phyloP scores from a whole-genome alignment of 2,888 invertebrate genomes.

The Thelaira solivaga region DNA sequence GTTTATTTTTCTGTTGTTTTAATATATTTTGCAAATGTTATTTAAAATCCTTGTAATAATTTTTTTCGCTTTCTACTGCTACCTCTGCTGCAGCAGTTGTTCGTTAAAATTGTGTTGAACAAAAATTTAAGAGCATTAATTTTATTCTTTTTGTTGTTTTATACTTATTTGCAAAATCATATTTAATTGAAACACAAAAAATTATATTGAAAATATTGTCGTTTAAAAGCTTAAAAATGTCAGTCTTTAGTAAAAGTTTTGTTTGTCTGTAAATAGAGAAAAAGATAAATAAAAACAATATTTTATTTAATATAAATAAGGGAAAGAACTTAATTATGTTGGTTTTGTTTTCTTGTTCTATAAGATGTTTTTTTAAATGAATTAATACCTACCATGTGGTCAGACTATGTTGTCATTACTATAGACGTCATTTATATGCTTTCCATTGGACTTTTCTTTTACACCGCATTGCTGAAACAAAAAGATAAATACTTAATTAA shows the following conservation, averaged over 20 bases:
- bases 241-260: slow-evolving; percentile 76
- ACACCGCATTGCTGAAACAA: slow-evolving; percentile 74
- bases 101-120: slow-evolving; percentile 40
- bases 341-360: too few species aligned
- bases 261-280: slow-evolving; percentile 62
- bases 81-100: not conserved
- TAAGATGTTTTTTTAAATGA: not conserved
- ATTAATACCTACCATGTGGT: slow-evolving; percentile 73
- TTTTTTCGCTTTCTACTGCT: not conserved
- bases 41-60: slow-evolving; percentile 44
- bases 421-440: slow-evolving; percentile 77
- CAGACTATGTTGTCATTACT: slow-evolving; percentile 76
- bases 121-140: slow-evolving; percentile 23
- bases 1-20: not conserved
- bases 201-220: slow-evolving; percentile 75
- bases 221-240: slow-evolving; percentile 78
- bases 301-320: too few species aligned
- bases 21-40: slow-evolving; percentile 16
- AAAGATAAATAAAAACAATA: slow-evolving; percentile 1
- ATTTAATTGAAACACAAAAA: slow-evolving; percentile 59
- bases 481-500: too few species aligned
- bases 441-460: slow-evolving; percentile 73
- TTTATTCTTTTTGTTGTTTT: slow-evolving; percentile 50
- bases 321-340: too few species aligned
- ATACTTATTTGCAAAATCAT: slow-evolving; percentile 54